These are phyloP conservation scores for Motacilla tschutschensis DNA, from an alignment of 2,113 vertebrate species.

Conservation along the genomic window DNA sequence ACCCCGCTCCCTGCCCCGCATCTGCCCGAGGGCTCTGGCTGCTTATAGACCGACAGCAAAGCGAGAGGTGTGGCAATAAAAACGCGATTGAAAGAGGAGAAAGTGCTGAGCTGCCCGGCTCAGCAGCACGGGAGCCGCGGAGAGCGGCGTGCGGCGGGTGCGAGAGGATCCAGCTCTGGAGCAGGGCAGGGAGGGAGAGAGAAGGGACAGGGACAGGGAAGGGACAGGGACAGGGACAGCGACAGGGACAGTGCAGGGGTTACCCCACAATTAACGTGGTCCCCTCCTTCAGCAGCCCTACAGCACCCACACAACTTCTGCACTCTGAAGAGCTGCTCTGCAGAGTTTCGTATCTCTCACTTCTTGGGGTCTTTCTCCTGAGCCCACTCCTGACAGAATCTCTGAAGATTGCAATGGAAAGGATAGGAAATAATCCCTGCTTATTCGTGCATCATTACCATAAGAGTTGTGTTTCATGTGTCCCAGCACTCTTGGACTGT, in stretches of 20 bases:
- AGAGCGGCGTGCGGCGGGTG: accelerated
- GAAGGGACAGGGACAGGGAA: not conserved
- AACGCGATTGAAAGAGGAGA: not conserved
- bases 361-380: too few species aligned
- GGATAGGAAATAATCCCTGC: too few species aligned
- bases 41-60: accelerated
- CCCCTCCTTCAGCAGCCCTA: accelerated
- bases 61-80: not conserved
- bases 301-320: accelerated
- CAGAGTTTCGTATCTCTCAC: not conserved
- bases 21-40: not conserved
- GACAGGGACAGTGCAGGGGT: too few species aligned
- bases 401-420: too few species aligned
- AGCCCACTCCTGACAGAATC: too few species aligned
- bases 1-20: not conserved
- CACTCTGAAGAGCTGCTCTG: not conserved
- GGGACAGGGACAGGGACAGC: not conserved
- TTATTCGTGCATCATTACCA: too few species aligned
- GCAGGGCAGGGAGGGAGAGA: accelerated
- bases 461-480: not conserved
- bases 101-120: not conserved
- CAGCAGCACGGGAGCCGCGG: accelerated
- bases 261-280: accelerated
- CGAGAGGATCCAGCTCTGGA: accelerated
- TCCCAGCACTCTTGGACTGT: not conserved